Evolutionary conservation across 2,797 vertebrate species (phyloP).

Genomic region (Lagodon rhomboides): DNA sequence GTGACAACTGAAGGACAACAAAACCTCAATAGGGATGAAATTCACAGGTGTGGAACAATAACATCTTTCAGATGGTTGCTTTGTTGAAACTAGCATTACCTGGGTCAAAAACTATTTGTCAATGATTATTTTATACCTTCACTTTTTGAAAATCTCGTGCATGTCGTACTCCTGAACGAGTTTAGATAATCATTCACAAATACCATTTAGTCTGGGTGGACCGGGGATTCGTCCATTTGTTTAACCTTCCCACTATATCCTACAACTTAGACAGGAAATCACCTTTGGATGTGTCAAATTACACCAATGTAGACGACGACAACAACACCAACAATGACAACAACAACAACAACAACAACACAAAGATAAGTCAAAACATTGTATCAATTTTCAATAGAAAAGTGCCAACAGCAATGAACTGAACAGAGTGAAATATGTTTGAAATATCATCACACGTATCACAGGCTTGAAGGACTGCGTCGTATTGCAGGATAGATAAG

Average conservation of each 20-base stretch:
- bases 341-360: conserved; percentile 40
- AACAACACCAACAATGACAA: conserved; percentile 43
- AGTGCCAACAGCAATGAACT: conserved; percentile 58
- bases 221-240: conserved; percentile 23
- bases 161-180: background rate
- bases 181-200: conserved; percentile 31
- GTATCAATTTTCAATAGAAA: conserved; percentile 67
- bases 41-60: conserved; percentile 45
- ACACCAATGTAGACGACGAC: conserved; percentile 49
- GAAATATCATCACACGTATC: conserved; percentile 50
- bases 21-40: conserved; percentile 50
- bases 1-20: conserved; percentile 70
- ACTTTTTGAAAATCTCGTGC: conserved; percentile 4
- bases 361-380: conserved; percentile 69
- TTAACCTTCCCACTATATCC: conserved; percentile 38
- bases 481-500: conserved; percentile 38
- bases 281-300: conserved; percentile 51
- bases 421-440: conserved; percentile 45
- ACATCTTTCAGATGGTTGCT: background rate
- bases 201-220: conserved; percentile 28
- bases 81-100: conserved; percentile 21
- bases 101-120: conserved; percentile 33
- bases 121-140: conserved; percentile 5
- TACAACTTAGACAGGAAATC: conserved; percentile 57
- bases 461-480: conserved; percentile 47